These are phyloP conservation scores for Diploscapter pachys DNA, from an alignment of 1,140 invertebrate species.

Conservation along the genomic window DNA sequence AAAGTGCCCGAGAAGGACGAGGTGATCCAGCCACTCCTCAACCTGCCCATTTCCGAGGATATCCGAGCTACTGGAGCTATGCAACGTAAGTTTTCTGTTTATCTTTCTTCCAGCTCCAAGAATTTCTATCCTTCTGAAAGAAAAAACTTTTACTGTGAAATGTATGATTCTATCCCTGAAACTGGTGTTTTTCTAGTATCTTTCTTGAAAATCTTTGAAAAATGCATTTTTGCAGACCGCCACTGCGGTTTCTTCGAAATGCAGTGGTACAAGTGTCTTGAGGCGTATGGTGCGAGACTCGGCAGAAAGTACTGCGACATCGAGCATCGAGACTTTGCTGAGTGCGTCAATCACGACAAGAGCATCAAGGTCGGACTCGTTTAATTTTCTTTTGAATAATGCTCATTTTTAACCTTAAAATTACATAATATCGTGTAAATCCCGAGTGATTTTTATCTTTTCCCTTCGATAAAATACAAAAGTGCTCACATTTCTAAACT, in stretches of 20 bases:
- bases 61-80: no score
- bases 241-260: slow-evolving; percentile 52
- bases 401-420: background rate
- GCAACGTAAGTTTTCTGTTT: no score
- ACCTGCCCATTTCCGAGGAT: no score
- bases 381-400: slow-evolving; percentile 11
- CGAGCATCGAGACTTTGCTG: slow-evolving; percentile 50
- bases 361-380: slow-evolving; percentile 37
- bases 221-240: slow-evolving; percentile 39
- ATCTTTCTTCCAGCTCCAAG: background rate
- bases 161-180: slow-evolving; percentile 32
- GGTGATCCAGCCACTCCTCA: no score
- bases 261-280: slow-evolving; percentile 52
- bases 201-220: slow-evolving; percentile 1
- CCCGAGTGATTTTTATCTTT: slow-evolving; percentile 10
- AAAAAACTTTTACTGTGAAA: slow-evolving; percentile 32
- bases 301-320: slow-evolving; percentile 53
- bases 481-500: no score
- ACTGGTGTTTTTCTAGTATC: slow-evolving; percentile 13
- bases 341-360: slow-evolving; percentile 52
- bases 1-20: no score
- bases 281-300: slow-evolving; percentile 50
- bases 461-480: slow-evolving; percentile 15
- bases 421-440: background rate
- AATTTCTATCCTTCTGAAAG: slow-evolving; percentile 30